Percentiles rank a stretch among this genome's conserved stretches.
Conservation (phyloP, 2,888 invertebrate species). For the Galerucella nymphaeae region DNA sequence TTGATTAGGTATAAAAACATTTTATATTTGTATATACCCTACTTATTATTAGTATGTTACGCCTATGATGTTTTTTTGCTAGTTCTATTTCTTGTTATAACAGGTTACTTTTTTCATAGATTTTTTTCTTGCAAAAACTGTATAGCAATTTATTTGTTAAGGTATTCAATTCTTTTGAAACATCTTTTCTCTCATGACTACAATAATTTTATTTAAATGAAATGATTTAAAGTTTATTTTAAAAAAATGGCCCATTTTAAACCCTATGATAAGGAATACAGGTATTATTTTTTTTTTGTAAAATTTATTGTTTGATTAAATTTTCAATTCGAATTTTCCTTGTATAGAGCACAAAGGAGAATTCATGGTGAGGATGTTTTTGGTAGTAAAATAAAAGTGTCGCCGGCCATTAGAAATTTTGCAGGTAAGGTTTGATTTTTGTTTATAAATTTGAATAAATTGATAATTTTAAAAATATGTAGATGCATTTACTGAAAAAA, state of each 20-base stretch:
- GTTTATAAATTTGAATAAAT: background rate
- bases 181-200: conserved; percentile 30
- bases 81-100: background rate
- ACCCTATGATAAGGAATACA: conserved; percentile 56
- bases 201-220: conserved; percentile 46
- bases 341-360: conserved; percentile 79
- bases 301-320: background rate
- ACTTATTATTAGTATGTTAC: background rate
- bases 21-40: background rate
- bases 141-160: background rate
- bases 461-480: background rate
- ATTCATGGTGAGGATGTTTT: conserved; percentile 88
- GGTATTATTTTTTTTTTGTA: conserved; percentile 47
- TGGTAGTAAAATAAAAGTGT: conserved; percentile 76
- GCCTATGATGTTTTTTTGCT: background rate
- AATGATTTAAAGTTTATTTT: conserved; percentile 44
- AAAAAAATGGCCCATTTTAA: conserved; percentile 56
- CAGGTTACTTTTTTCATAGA: background rate
- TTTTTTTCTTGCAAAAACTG: background rate
- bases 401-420: conserved; percentile 51
- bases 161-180: conserved; percentile 8
- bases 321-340: conserved; percentile 34
- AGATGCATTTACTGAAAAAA: too few relatives aligned
- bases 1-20: too few relatives aligned
- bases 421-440: conserved; percentile 46